Evolutionary conservation across 2,113 vertebrate genomes (phyloP).

Genomic region (Scomber japonicus): DNA sequence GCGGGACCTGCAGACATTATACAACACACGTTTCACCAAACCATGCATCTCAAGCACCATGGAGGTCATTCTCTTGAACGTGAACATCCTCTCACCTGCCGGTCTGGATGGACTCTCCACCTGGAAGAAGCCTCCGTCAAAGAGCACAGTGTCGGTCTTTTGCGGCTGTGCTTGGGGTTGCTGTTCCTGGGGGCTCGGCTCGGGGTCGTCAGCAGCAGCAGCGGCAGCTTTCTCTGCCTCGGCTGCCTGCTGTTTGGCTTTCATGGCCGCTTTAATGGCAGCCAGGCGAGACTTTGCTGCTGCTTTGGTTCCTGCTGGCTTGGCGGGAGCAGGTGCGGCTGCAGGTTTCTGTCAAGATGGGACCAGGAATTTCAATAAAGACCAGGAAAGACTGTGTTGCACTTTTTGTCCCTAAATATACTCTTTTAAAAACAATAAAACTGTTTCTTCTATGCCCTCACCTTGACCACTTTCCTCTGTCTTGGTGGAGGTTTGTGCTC

Average conservation of each 20-base stretch:
- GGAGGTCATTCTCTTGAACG: neutral
- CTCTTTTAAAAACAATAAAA: neutral
- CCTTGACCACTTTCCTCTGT: slow-evolving; percentile 84
- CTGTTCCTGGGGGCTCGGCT: neutral
- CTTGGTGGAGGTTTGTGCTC: slow-evolving; percentile 64
- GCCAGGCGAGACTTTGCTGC: slow-evolving; percentile 90
- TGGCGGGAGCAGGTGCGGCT: slow-evolving; percentile 54
- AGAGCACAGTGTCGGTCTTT: slow-evolving; percentile 76
- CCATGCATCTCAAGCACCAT: neutral
- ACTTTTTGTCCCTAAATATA: too few relatives aligned
- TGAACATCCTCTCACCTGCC: slow-evolving; percentile 77
- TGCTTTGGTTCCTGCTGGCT: slow-evolving; percentile 75
- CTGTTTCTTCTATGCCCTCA: slow-evolving; percentile 38
- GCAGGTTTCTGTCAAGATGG: slow-evolving; percentile 85
- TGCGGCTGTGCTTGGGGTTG: neutral
- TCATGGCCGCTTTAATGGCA: slow-evolving; percentile 91
- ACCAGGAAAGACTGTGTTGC: too few relatives aligned
- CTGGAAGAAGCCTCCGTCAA: slow-evolving; percentile 92
- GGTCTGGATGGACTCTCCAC: slow-evolving; percentile 91
- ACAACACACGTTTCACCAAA: neutral
- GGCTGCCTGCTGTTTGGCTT: slow-evolving; percentile 75
- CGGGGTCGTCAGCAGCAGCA: neutral
- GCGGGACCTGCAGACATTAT: slow-evolving; percentile 55
- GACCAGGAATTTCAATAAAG: too few relatives aligned
- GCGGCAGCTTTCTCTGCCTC: slow-evolving; percentile 66